Percentiles rank a stretch among this genome's conserved stretches.
phyloP scores from a whole-genome alignment of 2,797 vertebrate genomes.

The Sarcophilus harrisii region DNA sequence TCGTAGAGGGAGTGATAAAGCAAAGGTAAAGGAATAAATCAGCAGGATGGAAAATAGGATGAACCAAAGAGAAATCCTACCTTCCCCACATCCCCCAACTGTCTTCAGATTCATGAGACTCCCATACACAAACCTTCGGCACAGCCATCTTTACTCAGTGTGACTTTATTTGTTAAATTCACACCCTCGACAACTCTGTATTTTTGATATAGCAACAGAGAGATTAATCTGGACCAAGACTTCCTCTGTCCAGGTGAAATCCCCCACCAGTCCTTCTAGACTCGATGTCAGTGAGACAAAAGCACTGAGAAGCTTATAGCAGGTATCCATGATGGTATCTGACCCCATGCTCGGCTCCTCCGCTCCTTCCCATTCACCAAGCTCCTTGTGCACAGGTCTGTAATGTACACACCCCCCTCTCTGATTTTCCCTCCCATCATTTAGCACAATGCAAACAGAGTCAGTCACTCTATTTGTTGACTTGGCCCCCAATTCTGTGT shows the following conservation, averaged over 20 bases:
- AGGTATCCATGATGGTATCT: background rate
- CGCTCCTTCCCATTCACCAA: background rate
- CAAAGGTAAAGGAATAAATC: background rate
- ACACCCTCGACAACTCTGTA: background rate
- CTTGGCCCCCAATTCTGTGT: background rate
- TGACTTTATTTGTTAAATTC: slow-evolving; percentile 11
- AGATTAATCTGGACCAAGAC: background rate
- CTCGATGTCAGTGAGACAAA: background rate
- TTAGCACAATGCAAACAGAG: background rate
- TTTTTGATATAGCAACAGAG: slow-evolving; percentile 18
- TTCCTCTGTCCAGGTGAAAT: background rate
- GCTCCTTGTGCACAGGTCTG: background rate
- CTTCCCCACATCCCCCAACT: background rate
- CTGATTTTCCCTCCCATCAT: background rate
- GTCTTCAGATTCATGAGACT: background rate
- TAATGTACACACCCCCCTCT: background rate
- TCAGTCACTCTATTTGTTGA: background rate
- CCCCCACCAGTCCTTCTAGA: background rate
- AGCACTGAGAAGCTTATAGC: background rate
- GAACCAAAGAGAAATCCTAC: background rate
- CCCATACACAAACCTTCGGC: background rate
- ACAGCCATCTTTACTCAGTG: background rate
- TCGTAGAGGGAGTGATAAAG: background rate
- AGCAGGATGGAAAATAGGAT: background rate
- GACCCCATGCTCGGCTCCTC: background rate